A percentile compares a stretch with the other conserved stretches of the same genome.
phyloP scores from a whole-genome alignment of 1,140 invertebrate genomes.

The Drosophila serrata region DNA sequence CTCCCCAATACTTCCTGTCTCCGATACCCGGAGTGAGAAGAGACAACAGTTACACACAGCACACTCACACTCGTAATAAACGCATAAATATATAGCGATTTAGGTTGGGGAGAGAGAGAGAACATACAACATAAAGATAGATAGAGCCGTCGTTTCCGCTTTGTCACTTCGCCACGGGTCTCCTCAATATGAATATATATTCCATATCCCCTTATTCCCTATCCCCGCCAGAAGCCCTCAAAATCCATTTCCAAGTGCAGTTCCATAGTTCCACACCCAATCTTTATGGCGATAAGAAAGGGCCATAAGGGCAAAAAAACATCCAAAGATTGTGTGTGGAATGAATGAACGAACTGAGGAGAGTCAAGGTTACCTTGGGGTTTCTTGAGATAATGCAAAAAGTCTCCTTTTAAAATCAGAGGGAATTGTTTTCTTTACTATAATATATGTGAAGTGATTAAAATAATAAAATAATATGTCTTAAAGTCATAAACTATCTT shows the following conservation, averaged over 20 bases:
- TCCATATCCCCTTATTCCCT: background rate
- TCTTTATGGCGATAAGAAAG: conserved; percentile 20
- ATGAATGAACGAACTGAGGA: background rate
- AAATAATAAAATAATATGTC: too few species aligned
- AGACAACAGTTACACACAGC: conserved; percentile 28
- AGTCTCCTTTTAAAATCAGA: too few species aligned
- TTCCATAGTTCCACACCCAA: conserved; percentile 8
- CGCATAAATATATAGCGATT: conserved; percentile 38
- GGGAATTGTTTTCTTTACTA: too few species aligned
- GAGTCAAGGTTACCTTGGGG: conserved; percentile 21
- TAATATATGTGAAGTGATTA: too few species aligned
- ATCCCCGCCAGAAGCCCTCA: background rate
- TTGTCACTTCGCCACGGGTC: conserved; percentile 28
- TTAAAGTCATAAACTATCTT: too few species aligned
- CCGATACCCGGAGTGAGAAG: background rate
- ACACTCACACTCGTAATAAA: conserved; percentile 27
- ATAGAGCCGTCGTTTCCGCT: conserved; percentile 30
- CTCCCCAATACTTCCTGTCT: conserved; percentile 22
- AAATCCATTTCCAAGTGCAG: conserved; percentile 8
- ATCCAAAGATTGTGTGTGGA: conserved; percentile 6
- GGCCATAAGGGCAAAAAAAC: conserved; percentile 8
- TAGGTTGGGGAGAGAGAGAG: background rate
- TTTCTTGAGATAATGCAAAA: conserved; percentile 12
- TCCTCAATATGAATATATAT: background rate
- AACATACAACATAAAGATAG: conserved; percentile 6